Evolutionary conservation across 37 sponge, comb jelly and placozoan genomes (phyloP).

Genomic region (Lycopodina hypogea): DNA sequence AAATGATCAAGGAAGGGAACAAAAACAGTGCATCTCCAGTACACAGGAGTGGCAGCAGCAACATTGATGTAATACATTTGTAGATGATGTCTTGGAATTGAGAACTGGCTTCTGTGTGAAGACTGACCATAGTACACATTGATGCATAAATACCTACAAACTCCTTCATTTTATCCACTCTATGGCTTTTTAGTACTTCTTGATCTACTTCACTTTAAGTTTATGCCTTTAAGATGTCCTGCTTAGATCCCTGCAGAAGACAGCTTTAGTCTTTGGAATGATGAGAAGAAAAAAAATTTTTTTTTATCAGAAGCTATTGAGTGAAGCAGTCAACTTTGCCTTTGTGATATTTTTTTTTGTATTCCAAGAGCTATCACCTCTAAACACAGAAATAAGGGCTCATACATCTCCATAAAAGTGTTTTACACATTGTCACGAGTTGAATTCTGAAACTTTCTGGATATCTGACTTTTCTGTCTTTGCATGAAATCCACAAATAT

Average conservation of each 20-base stretch:
- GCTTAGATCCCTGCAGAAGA: background rate
- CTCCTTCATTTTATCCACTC: background rate
- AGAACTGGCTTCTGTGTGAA: background rate
- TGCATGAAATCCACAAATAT: constrained; percentile 8
- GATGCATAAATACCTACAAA: background rate
- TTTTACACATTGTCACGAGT: constrained; percentile 17
- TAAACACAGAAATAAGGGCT: too few species aligned
- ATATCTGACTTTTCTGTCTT: background rate
- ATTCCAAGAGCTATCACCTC: too few species aligned
- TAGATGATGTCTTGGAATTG: background rate
- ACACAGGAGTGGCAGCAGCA: constrained; percentile 5
- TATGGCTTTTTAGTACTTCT: background rate
- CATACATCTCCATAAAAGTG: too few species aligned
- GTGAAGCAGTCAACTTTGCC: too few species aligned
- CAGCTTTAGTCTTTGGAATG: constrained; percentile 1
- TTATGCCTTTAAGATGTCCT: constrained; percentile 3
- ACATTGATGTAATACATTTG: constrained; percentile 7
- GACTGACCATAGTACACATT: background rate
- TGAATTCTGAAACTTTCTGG: background rate
- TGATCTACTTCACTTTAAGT: background rate
- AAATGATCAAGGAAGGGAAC: constrained; percentile 17
- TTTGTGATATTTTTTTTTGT: too few species aligned
- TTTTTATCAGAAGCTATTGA: background rate
- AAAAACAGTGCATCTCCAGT: constrained; percentile 11
- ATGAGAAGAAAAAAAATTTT: background rate